phyloP scores from a whole-genome alignment of 23 tunicate species.

The Botrylloides violaceus region DNA sequence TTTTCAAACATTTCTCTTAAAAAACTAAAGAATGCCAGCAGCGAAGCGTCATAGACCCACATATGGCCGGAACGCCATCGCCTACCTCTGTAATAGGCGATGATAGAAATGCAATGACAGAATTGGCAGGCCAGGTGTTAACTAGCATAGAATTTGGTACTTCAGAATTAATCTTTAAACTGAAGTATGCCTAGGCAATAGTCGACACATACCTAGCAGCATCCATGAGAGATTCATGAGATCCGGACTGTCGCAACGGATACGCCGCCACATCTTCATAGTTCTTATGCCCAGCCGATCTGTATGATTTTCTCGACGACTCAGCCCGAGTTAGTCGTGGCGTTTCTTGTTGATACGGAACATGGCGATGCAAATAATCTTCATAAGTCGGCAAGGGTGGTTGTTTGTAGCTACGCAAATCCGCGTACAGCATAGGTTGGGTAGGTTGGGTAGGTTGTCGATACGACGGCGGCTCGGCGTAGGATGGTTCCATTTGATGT shows the following conservation, averaged over 20 bases:
- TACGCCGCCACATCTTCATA: conserved; percentile 26
- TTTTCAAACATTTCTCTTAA: too few relatives aligned
- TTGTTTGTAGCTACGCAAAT: not conserved
- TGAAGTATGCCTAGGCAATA: too few relatives aligned
- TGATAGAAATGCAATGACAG: too few relatives aligned
- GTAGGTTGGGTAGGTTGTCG: not conserved
- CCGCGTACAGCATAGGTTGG: conserved; percentile 1
- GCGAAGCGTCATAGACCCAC: too few relatives aligned
- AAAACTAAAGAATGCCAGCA: too few relatives aligned
- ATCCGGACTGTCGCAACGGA: conserved; percentile 67
- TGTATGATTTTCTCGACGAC: conserved; percentile 10
- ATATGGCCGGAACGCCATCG: too few relatives aligned
- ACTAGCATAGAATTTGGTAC: too few relatives aligned
- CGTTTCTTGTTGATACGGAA: conserved; percentile 1
- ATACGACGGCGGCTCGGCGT: conserved; percentile 22
- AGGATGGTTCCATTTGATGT: not conserved
- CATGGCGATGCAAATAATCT: conserved; percentile 59
- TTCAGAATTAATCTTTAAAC: too few relatives aligned
- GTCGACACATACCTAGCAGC: conserved; percentile 21
- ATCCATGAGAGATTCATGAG: conserved; percentile 81
- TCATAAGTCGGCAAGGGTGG: conserved; percentile 62
- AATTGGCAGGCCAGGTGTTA: too few relatives aligned
- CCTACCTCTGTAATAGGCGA: not conserved
- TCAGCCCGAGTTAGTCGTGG: conserved; percentile 9
- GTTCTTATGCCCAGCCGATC: not conserved